Conservation (phyloP, 2,797 vertebrate species). For the Manis javanica region DNA sequence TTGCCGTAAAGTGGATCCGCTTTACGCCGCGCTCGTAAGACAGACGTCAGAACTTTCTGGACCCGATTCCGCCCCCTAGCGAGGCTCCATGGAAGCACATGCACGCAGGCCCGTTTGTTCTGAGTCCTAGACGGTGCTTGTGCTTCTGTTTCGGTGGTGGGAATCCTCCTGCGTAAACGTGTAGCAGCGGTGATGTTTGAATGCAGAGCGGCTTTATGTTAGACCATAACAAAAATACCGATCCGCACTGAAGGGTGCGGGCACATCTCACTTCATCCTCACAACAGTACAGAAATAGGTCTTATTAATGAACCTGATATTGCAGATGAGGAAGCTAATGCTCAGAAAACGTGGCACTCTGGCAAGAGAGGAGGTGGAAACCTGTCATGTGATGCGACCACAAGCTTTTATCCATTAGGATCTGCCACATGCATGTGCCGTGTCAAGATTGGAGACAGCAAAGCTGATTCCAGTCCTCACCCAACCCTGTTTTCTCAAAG, state of each 20-base stretch:
- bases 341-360: not conserved
- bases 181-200: not conserved
- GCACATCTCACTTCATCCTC: not conserved
- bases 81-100: not conserved
- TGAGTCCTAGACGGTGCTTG: not conserved
- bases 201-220: not conserved
- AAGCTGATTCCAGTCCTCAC: not conserved
- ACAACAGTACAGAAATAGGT: not conserved
- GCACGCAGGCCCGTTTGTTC: fast-evolving
- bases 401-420: not conserved
- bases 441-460: not conserved
- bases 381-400: not conserved
- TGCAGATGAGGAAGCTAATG: not conserved
- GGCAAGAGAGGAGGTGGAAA: not conserved
- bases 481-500: not conserved
- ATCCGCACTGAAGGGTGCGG: not conserved
- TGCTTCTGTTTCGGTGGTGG: not conserved
- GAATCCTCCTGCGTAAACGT: not conserved
- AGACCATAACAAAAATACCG: not conserved
- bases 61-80: not conserved
- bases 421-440: fast-evolving
- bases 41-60: not conserved
- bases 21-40: conserved; percentile 29
- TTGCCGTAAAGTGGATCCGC: conserved; percentile 46
- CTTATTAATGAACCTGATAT: not conserved